A percentile compares a stretch with the other conserved stretches of the same genome.
Conservation (phyloP, 2,113 vertebrate genomes). For the Panurus biarmicus region DNA sequence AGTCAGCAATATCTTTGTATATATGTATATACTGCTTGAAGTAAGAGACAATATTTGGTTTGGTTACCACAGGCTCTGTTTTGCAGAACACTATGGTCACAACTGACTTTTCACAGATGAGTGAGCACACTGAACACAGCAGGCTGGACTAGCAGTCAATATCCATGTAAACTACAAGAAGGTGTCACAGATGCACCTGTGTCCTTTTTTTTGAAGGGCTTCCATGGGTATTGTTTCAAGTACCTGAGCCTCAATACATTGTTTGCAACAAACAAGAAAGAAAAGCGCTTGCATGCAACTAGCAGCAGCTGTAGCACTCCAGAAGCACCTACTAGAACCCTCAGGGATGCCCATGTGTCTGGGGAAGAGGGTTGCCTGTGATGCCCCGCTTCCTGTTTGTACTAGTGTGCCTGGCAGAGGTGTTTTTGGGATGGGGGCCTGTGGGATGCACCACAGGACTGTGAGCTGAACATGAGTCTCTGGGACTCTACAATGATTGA, state of each 20-base stretch:
- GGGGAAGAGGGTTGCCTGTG: not conserved
- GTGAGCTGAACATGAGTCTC: not conserved
- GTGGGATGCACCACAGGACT: not conserved
- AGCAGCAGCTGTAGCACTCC: not conserved
- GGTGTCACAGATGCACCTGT: not conserved
- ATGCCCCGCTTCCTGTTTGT: not conserved
- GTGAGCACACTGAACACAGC: not conserved
- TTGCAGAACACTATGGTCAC: not conserved
- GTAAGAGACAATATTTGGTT: slow-evolving; percentile 32
- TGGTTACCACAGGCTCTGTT: not conserved
- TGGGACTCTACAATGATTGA: not conserved
- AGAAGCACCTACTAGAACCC: not conserved
- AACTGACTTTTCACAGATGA: not conserved
- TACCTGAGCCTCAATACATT: not conserved
- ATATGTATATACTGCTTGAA: not conserved
- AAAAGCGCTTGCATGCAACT: not conserved
- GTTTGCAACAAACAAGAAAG: not conserved
- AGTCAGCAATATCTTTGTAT: not conserved
- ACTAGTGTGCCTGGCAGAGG: not conserved
- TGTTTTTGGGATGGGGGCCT: not conserved
- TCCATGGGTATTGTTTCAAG: not conserved
- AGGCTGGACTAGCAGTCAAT: not conserved
- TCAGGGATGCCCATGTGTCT: accelerated
- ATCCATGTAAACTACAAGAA: not conserved
- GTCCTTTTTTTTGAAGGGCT: not conserved